phyloP scores from a whole-genome alignment of 2,888 invertebrate species.

The Tipula unca region DNA sequence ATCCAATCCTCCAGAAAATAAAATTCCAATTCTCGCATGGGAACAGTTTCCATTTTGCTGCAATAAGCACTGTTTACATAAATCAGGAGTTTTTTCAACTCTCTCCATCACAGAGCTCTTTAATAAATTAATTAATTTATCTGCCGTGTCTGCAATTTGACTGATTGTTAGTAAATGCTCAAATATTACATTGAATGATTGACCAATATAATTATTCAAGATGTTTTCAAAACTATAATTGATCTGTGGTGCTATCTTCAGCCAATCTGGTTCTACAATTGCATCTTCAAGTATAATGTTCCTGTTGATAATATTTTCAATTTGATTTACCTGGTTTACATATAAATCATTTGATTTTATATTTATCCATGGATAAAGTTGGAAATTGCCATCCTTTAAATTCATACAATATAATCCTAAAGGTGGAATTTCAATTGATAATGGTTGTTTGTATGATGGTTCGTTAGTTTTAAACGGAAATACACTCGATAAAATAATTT shows the following conservation, averaged over 20 bases:
- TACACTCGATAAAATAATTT: conserved; percentile 18
- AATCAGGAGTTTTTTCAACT: conserved; percentile 51
- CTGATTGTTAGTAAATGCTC: conserved; percentile 39
- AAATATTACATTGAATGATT: conserved; percentile 32
- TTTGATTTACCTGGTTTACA: neutral
- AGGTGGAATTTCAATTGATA: conserved; percentile 53
- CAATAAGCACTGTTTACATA: conserved; percentile 52
- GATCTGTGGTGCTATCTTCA: neutral
- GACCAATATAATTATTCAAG: neutral
- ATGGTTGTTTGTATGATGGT: conserved; percentile 33
- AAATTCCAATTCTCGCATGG: conserved; percentile 64
- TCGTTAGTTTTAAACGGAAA: conserved; percentile 24
- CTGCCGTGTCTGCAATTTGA: conserved; percentile 41
- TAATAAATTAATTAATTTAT: conserved; percentile 45
- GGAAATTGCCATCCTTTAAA: neutral
- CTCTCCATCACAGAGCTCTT: conserved; percentile 52
- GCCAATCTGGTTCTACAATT: conserved; percentile 27
- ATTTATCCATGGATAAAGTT: conserved; percentile 30
- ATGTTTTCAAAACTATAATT: neutral
- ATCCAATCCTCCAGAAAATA: conserved; percentile 96
- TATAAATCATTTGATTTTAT: conserved; percentile 17
- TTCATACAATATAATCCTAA: conserved; percentile 37
- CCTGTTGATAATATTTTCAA: conserved; percentile 23
- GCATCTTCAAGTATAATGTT: conserved; percentile 23
- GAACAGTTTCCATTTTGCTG: conserved; percentile 36